Evolutionary conservation across 2,797 vertebrate species (phyloP).

Genomic region (Acipenser oxyrinchus): DNA sequence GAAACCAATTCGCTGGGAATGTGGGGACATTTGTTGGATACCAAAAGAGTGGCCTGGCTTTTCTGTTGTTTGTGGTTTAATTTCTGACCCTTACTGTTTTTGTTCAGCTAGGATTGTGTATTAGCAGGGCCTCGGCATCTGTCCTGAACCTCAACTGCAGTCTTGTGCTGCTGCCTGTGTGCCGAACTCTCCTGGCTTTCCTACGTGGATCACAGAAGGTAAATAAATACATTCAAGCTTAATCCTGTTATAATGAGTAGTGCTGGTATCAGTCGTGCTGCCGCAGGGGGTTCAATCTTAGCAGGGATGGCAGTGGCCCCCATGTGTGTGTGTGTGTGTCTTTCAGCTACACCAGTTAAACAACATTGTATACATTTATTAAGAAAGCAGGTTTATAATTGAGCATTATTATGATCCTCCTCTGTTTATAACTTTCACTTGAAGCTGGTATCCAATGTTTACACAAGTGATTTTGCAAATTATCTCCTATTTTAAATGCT

Average conservation of each 20-base stretch:
- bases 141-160: constrained; percentile 94
- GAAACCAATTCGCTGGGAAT: too few species aligned
- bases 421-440: too few species aligned
- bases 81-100: constrained; percentile 51
- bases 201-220: constrained; percentile 78
- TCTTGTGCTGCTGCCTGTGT: constrained; percentile 85
- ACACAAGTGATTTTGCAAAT: too few species aligned
- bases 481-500: too few species aligned
- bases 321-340: constrained; percentile 2
- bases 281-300: background rate
- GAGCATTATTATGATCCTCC: too few species aligned
- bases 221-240: constrained; percentile 20
- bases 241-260: background rate
- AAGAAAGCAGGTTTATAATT: too few species aligned
- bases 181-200: constrained; percentile 75
- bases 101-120: constrained; percentile 86
- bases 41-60: background rate
- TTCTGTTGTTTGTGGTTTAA: background rate
- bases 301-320: background rate
- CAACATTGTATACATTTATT: too few species aligned
- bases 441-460: too few species aligned
- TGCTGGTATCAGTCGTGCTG: background rate
- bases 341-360: too few species aligned
- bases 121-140: constrained; percentile 90
- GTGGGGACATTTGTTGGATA: background rate